Evolutionary conservation across 2,888 invertebrate species (phyloP).

Genomic region (Tricholauxania praeusta): DNA sequence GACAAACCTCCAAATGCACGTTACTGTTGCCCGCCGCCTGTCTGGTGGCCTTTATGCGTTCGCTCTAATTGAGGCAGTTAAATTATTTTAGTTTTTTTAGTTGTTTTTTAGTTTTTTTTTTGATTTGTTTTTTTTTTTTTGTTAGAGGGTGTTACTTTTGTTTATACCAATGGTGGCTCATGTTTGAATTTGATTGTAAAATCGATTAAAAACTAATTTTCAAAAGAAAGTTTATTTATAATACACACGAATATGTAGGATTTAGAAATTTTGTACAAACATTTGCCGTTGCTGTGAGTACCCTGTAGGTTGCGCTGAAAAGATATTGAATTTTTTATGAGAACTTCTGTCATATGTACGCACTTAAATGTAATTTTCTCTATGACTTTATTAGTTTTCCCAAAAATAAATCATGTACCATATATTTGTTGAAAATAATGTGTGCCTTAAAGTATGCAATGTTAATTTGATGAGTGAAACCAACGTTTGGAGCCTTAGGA

Average conservation of each 20-base stretch:
- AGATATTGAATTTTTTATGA: no score
- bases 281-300: no score
- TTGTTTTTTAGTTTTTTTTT: background rate
- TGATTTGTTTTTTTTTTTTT: constrained; percentile 13
- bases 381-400: no score
- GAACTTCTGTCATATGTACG: no score
- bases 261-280: background rate
- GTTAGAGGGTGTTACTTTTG: constrained; percentile 18
- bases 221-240: background rate
- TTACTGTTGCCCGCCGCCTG: constrained; percentile 14
- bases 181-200: constrained; percentile 57
- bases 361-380: no score
- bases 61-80: constrained; percentile 57
- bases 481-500: no score
- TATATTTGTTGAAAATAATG: no score
- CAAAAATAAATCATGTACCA: no score
- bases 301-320: no score
- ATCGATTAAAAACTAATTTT: constrained; percentile 58
- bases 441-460: no score
- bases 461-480: no score
- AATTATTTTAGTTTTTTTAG: constrained; percentile 45
- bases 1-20: constrained; percentile 48
- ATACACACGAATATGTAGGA: background rate
- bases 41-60: constrained; percentile 48
- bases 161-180: constrained; percentile 12